These are phyloP conservation scores for Allobates femoralis DNA, from an alignment of 2,797 vertebrate species.

Conservation along the genomic window DNA sequence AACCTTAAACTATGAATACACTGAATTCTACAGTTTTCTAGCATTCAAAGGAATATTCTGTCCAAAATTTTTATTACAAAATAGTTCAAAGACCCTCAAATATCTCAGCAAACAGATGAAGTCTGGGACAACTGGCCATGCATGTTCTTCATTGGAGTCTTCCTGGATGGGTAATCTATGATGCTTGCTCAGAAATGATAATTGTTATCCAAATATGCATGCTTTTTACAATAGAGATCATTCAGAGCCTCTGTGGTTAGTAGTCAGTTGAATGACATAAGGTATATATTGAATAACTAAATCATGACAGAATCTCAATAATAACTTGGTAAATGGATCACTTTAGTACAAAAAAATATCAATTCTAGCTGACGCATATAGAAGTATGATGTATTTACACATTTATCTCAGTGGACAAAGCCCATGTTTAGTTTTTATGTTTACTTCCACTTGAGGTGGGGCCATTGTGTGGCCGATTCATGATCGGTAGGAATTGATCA, in stretches of 20 bases:
- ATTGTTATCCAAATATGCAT: background rate
- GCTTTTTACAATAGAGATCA: background rate
- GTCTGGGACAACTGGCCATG: background rate
- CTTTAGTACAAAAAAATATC: background rate
- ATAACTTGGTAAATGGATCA: background rate
- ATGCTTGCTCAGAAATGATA: background rate
- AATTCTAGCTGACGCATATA: background rate
- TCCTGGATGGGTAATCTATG: background rate
- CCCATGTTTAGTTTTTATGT: background rate
- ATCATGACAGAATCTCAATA: background rate
- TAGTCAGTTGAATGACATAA: background rate
- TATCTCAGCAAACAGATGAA: background rate
- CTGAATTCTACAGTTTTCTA: background rate
- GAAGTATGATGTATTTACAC: background rate
- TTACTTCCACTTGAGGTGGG: background rate
- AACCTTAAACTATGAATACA: no score
- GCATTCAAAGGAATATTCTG: background rate
- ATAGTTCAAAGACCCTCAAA: background rate
- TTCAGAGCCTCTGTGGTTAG: background rate
- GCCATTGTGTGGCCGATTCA: background rate
- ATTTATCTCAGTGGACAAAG: background rate
- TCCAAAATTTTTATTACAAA: background rate
- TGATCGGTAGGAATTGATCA: background rate
- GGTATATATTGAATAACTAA: background rate
- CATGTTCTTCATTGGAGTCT: background rate